phyloP scores from a whole-genome alignment of 2,113 vertebrate species.

The Chamaetylas fuelleborni region DNA sequence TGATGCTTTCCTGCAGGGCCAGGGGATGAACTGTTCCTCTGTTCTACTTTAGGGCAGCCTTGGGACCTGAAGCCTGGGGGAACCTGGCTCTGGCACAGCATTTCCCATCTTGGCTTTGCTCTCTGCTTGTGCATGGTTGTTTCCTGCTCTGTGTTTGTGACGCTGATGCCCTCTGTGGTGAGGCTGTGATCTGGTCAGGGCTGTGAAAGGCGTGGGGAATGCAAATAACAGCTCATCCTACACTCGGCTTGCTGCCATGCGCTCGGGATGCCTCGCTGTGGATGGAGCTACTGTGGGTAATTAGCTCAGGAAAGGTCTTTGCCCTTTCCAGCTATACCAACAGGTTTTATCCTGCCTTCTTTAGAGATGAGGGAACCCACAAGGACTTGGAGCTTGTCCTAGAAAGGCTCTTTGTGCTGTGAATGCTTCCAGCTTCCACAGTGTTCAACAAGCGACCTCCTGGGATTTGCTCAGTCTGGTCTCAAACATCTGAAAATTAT shows the following conservation, averaged over 20 bases:
- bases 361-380: background rate
- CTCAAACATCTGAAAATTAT: constrained; percentile 36
- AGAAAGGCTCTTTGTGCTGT: constrained; percentile 15
- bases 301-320: background rate
- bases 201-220: background rate
- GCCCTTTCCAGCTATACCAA: background rate
- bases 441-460: background rate
- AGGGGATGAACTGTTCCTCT: background rate
- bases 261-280: background rate
- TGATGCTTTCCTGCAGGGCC: background rate
- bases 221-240: background rate
- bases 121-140: rapidly evolving
- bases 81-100: rapidly evolving
- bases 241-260: rapidly evolving
- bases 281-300: background rate
- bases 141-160: background rate
- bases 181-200: background rate
- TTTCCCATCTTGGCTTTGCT: background rate
- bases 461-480: constrained; percentile 15
- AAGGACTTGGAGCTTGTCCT: background rate
- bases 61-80: background rate
- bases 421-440: constrained; percentile 12
- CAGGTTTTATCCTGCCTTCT: background rate
- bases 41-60: rapidly evolving
- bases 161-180: background rate